A percentile compares a stretch with the other conserved stretches of the same genome.
phyloP scores from a whole-genome alignment of 23 tunicate genomes.

The Diplosoma virens region DNA sequence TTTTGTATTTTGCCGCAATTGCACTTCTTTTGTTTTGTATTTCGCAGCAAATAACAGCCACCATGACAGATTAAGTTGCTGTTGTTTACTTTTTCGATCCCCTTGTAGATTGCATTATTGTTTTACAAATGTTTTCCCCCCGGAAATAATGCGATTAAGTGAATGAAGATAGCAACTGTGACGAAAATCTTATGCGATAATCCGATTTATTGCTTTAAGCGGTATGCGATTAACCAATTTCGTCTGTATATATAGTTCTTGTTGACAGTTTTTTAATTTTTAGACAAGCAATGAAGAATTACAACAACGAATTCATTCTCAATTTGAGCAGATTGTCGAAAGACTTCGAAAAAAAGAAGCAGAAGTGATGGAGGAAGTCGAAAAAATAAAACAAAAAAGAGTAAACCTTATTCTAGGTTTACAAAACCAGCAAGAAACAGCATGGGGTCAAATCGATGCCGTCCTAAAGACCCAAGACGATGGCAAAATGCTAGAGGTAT shows the following conservation, averaged over 20 bases:
- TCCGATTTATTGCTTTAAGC: too few relatives aligned
- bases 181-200: too few relatives aligned
- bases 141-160: too few relatives aligned
- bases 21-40: too few relatives aligned
- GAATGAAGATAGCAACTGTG: too few relatives aligned
- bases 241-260: background rate
- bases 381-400: slow-evolving; percentile 41
- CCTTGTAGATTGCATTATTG: too few relatives aligned
- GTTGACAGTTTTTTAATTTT: background rate
- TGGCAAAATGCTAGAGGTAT: slow-evolving; percentile 79
- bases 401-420: slow-evolving; percentile 47
- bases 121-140: too few relatives aligned
- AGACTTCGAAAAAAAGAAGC: slow-evolving; percentile 67
- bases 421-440: slow-evolving; percentile 78
- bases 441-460: slow-evolving; percentile 94
- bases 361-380: slow-evolving; percentile 62
- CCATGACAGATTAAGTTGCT: too few relatives aligned
- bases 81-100: too few relatives aligned
- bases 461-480: slow-evolving; percentile 72
- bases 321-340: slow-evolving; percentile 64
- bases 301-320: slow-evolving; percentile 63
- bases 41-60: too few relatives aligned
- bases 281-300: slow-evolving; percentile 76
- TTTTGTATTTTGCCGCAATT: too few relatives aligned
- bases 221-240: too few relatives aligned